Evolutionary conservation across 2,113 vertebrate species (phyloP), one percentile per base, ranked within the genome.

Genomic region (Recurvirostra avosetta): DNA sequence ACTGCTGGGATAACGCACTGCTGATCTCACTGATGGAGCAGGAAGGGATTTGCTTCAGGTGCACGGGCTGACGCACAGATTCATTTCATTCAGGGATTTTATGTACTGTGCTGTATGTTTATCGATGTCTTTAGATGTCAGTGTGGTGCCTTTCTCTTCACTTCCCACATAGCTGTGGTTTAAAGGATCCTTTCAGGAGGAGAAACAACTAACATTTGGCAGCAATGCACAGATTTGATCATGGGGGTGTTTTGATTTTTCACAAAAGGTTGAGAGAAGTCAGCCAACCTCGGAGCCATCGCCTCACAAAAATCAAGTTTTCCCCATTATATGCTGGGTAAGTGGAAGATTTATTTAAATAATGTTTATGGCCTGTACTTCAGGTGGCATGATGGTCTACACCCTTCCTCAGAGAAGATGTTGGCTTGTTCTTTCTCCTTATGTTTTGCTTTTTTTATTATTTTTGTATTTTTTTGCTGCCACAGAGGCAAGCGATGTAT

Each of bases 61-160:
- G 32, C 43, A 7, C 0, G 3, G 59, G 15, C 41, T 45, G 79
- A 49, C 0, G 8, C 1, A 0, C 10, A 9, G 82, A 11, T 26
- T 41, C 0, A 0, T 53, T 23, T 41, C 82, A 11, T 34, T 40
- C 23, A 4, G 66, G 41, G 88, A 15, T 43, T 43, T n/a, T 16
- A 8, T 6, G n/a, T 23, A 3, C 68, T 26, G 18, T 52, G 70
- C 50, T 36, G 34, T 52, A 9, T 8, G 41, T 93, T 9, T 43
- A 12, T 34, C 7, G 16, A 34, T 86, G 85, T 89, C 89, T 89
- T 92, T 92, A 94, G 82, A 90, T 90, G 82, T 68, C 77, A 90
- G 73, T 83, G 82, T 90, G 77, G 87, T 90, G 82, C 82, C 72
- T 62, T 62, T 91, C 61, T 92, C n/a, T 83, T 85, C 23, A 2